Evolutionary conservation across 2,888 invertebrate genomes (phyloP).

Genomic region (Candidula unifasciata): DNA sequence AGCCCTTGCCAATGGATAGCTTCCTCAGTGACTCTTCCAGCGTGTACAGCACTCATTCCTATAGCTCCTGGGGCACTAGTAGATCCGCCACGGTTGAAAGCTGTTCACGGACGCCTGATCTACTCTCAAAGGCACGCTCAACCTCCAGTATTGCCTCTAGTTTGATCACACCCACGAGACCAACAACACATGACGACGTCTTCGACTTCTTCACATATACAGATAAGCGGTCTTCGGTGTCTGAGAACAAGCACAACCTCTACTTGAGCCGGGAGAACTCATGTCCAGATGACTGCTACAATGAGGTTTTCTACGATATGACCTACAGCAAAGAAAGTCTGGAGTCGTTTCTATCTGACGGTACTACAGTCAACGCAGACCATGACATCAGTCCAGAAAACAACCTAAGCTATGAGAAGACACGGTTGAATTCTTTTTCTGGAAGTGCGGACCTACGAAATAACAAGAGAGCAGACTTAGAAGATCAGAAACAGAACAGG

Average conservation of each 20-base stretch:
- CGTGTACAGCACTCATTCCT: constrained; percentile 33
- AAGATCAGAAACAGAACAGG: not conserved
- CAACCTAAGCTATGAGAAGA: not conserved
- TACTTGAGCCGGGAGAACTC: not conserved
- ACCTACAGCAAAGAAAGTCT: constrained; percentile 33
- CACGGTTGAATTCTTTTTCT: not conserved
- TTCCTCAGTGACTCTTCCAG: constrained; percentile 45
- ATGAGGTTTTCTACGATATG: not conserved
- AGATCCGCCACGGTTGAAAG: constrained; percentile 31
- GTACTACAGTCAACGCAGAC: not conserved
- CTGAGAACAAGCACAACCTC: constrained; percentile 32
- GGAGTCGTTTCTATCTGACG: constrained; percentile 14
- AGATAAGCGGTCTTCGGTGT: constrained; percentile 5
- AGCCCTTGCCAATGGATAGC: constrained; percentile 47
- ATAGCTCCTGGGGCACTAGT: constrained; percentile 44
- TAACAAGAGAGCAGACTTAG: not conserved
- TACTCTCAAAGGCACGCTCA: not conserved
- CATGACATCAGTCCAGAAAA: not conserved
- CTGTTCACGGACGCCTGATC: not conserved
- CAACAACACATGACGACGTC: constrained; percentile 6
- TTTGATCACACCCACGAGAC: constrained; percentile 1
- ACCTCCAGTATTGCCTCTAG: constrained; percentile 8
- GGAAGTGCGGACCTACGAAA: not conserved
- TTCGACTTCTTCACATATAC: constrained; percentile 24
- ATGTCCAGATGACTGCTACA: not conserved